Conservation (phyloP, 2,888 invertebrate genomes). For the Tanypteryx hageni region DNA sequence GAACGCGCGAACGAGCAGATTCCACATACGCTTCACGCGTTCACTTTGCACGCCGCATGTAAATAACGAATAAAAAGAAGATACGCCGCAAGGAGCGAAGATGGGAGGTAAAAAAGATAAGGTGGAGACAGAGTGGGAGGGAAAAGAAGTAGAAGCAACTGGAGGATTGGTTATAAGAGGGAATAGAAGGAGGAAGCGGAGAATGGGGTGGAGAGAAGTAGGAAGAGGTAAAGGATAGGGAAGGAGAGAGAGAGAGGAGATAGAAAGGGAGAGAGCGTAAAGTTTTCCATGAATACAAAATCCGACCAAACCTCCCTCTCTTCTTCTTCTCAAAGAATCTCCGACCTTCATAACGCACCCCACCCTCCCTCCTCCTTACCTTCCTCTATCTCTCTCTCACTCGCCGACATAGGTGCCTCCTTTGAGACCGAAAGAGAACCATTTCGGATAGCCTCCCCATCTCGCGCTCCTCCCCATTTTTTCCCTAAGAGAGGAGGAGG, state of each 20-base stretch:
- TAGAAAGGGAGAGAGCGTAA: not conserved
- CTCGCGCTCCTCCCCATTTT: not conserved
- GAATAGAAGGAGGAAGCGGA: not conserved
- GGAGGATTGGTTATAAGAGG: not conserved
- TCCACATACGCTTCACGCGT: too few relatives aligned
- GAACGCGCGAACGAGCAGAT: too few relatives aligned
- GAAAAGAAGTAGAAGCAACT: too few relatives aligned
- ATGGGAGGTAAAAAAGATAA: not conserved
- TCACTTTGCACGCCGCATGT: too few relatives aligned
- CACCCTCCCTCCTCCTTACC: too few relatives aligned
- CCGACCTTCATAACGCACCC: not conserved
- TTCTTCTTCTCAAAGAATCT: slow-evolving; percentile 6
- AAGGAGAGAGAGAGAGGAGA: not conserved
- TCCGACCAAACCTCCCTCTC: not conserved
- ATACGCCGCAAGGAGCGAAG: not conserved
- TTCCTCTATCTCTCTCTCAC: not conserved
- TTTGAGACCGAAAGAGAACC: not conserved
- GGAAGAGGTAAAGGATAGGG: not conserved
- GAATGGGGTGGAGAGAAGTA: not conserved
- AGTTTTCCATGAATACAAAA: slow-evolving; percentile 34
- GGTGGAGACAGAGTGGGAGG: not conserved
- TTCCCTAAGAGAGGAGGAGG: not conserved
- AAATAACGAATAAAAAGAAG: too few relatives aligned
- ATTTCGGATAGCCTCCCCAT: not conserved
- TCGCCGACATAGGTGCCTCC: not conserved